Conservation (phyloP, 2,888 invertebrate genomes). For the Rugalucina vietnamica region DNA sequence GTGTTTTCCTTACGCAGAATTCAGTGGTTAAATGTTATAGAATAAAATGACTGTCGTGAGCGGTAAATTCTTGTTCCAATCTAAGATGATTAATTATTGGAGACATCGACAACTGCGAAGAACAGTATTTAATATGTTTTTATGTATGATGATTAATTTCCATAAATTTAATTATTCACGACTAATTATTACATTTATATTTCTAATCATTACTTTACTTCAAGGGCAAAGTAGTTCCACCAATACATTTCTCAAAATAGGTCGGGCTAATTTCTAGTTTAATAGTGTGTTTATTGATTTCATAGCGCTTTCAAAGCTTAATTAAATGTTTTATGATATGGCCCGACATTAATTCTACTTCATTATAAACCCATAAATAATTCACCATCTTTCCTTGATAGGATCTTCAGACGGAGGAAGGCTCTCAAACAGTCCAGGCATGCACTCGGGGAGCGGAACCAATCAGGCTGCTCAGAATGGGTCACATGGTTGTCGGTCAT, state of each 20-base stretch:
- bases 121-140: neutral
- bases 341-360: neutral
- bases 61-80: no score
- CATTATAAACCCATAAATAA: conserved; percentile 16
- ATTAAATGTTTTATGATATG: conserved; percentile 5
- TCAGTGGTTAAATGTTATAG: no score
- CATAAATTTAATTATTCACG: neutral
- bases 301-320: neutral
- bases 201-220: conserved; percentile 5
- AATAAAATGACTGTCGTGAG: no score
- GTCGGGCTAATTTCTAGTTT: neutral
- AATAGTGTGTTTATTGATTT: conserved; percentile 7
- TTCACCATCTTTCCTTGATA: conserved; percentile 15
- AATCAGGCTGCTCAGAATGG: conserved; percentile 51
- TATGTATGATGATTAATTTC: neutral
- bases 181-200: neutral
- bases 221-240: neutral
- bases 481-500: conserved; percentile 84
- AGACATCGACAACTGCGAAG: neutral
- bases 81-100: neutral
- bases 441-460: conserved; percentile 45
- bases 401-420: conserved; percentile 48
- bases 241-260: conserved; percentile 10
- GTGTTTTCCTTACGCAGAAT: no score
- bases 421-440: conserved; percentile 46